Conservation (phyloP, 1,140 invertebrate species). For the Tetramorium alpestre region DNA sequence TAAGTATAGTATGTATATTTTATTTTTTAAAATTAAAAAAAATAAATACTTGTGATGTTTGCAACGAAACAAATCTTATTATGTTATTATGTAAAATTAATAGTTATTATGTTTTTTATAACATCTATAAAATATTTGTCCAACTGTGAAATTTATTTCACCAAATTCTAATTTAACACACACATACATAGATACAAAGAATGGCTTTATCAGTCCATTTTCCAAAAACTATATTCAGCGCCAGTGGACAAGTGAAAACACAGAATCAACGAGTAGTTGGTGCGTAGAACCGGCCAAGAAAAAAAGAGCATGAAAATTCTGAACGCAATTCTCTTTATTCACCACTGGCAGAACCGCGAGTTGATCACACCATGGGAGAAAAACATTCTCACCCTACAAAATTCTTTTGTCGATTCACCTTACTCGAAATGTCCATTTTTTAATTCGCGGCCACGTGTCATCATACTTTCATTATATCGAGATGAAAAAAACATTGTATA, state of each 20-base stretch:
- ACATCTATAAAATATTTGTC: background rate
- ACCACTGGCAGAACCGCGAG: background rate
- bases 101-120: background rate
- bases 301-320: constrained; percentile 17
- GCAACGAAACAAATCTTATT: background rate
- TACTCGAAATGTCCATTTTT: background rate
- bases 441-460: background rate
- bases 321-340: constrained; percentile 4
- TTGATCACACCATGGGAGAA: background rate
- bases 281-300: background rate
- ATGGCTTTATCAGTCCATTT: background rate
- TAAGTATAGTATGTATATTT: background rate
- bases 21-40: background rate
- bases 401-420: constrained; percentile 15
- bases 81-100: background rate
- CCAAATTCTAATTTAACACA: background rate
- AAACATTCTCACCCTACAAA: constrained; percentile 21
- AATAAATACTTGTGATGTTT: background rate
- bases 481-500: constrained; percentile 36
- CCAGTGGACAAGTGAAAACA: background rate
- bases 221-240: constrained; percentile 4
- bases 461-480: background rate
- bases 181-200: background rate
- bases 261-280: background rate
- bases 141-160: background rate